These are phyloP conservation scores for Panonychus citri DNA, from an alignment of 1,140 invertebrate genomes.

Conservation along the genomic window DNA sequence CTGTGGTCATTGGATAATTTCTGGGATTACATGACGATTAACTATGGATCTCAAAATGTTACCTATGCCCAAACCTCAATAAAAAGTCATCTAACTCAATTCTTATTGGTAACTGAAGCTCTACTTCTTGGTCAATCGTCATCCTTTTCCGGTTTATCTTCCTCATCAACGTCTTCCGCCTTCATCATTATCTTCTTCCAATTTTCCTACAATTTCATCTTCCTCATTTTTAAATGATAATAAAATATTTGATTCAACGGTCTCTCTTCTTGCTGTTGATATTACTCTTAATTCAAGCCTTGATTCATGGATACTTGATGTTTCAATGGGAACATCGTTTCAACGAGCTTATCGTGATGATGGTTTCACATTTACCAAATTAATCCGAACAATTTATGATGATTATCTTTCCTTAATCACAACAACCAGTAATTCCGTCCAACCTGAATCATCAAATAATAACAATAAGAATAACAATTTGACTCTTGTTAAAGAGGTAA, in stretches of 20 bases:
- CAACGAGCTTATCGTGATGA: slow-evolving; percentile 8
- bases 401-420: slow-evolving; percentile 15
- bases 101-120: slow-evolving; percentile 14
- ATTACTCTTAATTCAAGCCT: slow-evolving; percentile 19
- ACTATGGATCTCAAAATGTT: slow-evolving; percentile 12
- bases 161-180: not conserved
- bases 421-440: not conserved
- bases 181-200: slow-evolving; percentile 1
- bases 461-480: no score
- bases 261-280: slow-evolving; percentile 20
- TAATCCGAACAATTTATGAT: slow-evolving; percentile 13
- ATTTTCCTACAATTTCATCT: no score
- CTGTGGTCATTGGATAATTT: slow-evolving; percentile 14
- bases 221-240: not conserved
- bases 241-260: slow-evolving; percentile 9
- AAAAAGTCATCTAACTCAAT: slow-evolving; percentile 12
- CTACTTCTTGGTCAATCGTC: slow-evolving; percentile 5
- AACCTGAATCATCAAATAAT: no score
- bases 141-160: not conserved
- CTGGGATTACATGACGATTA: slow-evolving; percentile 14
- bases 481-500: slow-evolving; percentile 13
- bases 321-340: slow-evolving; percentile 15
- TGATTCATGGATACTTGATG: slow-evolving; percentile 19
- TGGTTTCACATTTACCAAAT: slow-evolving; percentile 1
- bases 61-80: slow-evolving; percentile 12